Base-by-base conservation (phyloP, 2,888 invertebrate genomes). In the Catotricha subobsoleta region DNA sequence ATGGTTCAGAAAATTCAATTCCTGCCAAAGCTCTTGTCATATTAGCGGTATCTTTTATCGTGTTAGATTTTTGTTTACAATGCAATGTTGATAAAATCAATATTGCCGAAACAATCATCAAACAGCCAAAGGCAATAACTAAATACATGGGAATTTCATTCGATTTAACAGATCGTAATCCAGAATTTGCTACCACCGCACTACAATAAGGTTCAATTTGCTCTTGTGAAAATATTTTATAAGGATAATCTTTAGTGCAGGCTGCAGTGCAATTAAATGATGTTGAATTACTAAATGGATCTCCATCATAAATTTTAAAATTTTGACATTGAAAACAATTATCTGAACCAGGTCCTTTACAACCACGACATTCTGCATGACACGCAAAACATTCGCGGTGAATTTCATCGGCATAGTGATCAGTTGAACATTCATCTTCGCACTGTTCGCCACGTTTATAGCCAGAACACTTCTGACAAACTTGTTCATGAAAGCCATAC, bases 1-100 rank as follows among this genome's bases (percentile, higher is more conserved):
- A 64, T 0, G 91, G 92, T 58, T 91, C 90, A 49, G 83, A 83
- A 51, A 91, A 86, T 54, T 91, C 90, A 40, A 90, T 76, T 2
- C 91, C 90, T 6, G 86, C 82, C 52, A 94, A 67, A 3, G 80
- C 82, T 71, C 83, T 80, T 0, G 91, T 86, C 80, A 92, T 82
- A 59, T 90, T 88, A 10, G 88, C 79, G 2, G 87, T 82, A 54
- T 88, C 84, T 55, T 90, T 88, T 55, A 88, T 88, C 9, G 82
- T 82, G 55, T 82, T 82, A 3, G 80, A 78, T 54, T 80, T 76
- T 55, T 80, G 76, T 43, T 80, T 71, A 36, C 20, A 34, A 67
- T 3, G 60, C 9, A 74, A 51, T 42, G 77, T 51, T 44, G 74
- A 52, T 37, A 72, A 57, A 8, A 70, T 67, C 39, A 72, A 59